A percentile compares a stretch with the other conserved stretches of the same genome.
Conservation (phyloP, 1,140 invertebrate species). For the Aphidius ervi region DNA sequence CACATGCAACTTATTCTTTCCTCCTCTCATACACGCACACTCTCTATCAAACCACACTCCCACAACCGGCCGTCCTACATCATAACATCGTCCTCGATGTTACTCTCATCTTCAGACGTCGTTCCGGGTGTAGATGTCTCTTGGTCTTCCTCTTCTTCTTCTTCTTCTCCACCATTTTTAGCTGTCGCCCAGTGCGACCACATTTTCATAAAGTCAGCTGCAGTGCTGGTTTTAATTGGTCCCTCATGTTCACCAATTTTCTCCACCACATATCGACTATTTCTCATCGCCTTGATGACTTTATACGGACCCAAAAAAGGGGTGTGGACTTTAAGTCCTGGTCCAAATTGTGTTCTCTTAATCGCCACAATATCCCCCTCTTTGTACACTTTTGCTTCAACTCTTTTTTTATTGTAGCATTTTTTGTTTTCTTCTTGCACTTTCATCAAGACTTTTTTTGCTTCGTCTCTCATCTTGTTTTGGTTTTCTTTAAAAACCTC, state of each 20-base stretch:
- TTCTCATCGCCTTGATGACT: not conserved
- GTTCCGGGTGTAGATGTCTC: too few species aligned
- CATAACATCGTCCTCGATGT: conserved; percentile 5
- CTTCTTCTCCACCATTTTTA: not conserved
- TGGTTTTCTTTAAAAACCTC: too few species aligned
- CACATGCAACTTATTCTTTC: not conserved
- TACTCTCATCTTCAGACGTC: too few species aligned
- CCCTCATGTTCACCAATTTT: conserved; percentile 7
- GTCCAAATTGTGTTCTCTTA: too few species aligned
- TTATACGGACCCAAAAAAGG: not conserved
- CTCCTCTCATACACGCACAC: too few species aligned
- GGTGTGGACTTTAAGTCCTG: too few species aligned
- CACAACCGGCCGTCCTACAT: conserved; percentile 9
- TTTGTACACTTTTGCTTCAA: not conserved
- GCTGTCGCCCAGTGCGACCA: not conserved
- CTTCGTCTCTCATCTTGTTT: too few species aligned
- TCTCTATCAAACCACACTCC: not conserved
- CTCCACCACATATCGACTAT: conserved; percentile 1
- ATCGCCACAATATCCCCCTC: not conserved
- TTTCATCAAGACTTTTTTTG: too few species aligned
- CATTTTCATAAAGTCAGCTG: conserved; percentile 1
- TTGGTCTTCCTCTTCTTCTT: not conserved
- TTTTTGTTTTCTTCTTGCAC: conserved; percentile 2
- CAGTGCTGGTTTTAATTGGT: not conserved
- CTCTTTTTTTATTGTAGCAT: not conserved